Conservation (phyloP, 1,140 invertebrate genomes). For the Laodelphax striatellus region DNA sequence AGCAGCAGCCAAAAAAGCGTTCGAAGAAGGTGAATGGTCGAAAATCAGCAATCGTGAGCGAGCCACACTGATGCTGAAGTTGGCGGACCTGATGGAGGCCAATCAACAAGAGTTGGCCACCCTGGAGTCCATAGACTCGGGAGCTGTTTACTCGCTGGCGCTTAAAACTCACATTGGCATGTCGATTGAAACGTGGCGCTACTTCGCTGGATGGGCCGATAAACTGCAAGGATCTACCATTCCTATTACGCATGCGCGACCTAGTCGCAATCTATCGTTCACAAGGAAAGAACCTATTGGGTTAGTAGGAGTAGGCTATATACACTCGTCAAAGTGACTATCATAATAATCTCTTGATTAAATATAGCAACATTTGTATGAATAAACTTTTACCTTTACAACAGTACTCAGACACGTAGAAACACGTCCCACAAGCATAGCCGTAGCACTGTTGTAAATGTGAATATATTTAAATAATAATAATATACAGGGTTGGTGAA, state of each 20-base stretch:
- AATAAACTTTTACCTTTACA: no score
- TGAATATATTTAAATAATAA: no score
- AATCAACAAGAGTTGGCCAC: constrained; percentile 91
- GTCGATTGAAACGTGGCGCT: constrained; percentile 87
- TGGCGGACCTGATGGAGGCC: constrained; percentile 88
- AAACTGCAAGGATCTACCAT: constrained; percentile 89
- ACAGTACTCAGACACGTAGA: no score
- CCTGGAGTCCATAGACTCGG: constrained; percentile 83
- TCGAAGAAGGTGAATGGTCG: constrained; percentile 79
- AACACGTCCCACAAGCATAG: no score
- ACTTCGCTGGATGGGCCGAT: constrained; percentile 90
- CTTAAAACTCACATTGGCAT: constrained; percentile 90
- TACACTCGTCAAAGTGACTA: no score
- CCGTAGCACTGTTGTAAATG: no score
- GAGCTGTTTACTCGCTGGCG: constrained; percentile 89
- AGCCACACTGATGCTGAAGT: constrained; percentile 55
- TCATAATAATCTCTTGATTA: no score
- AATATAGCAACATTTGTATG: no score
- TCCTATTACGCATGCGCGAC: constrained; percentile 75
- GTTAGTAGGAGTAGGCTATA: constrained; percentile 3
- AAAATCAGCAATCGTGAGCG: constrained; percentile 75
- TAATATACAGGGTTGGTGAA: no score
- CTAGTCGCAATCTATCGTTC: constrained; percentile 78
- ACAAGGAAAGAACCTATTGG: constrained; percentile 79
- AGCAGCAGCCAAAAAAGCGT: constrained; percentile 71